Conservation (phyloP, 2,888 invertebrate genomes). For the Exocentrus adspersus region DNA sequence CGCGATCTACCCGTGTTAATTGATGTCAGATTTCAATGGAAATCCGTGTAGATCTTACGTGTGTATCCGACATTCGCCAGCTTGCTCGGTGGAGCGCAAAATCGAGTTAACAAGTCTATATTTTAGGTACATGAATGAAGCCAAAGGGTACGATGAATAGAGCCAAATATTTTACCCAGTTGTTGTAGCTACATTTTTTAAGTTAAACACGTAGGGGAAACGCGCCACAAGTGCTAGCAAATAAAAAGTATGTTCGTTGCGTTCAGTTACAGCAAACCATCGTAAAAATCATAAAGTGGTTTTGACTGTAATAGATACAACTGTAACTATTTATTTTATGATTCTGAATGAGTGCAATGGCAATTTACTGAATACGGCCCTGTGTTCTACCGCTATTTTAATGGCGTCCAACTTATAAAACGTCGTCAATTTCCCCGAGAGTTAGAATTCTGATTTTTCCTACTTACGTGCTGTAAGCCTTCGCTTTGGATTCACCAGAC, state of each 20-base stretch:
- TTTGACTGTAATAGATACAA: neutral
- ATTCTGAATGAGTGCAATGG: too few species aligned
- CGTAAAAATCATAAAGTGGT: neutral
- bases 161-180: too few species aligned
- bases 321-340: too few species aligned
- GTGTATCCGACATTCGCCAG: slow-evolving; percentile 1
- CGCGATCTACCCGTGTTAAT: slow-evolving; percentile 51
- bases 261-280: neutral
- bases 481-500: too few species aligned
- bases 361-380: too few species aligned
- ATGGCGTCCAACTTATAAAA: too few species aligned
- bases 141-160: neutral
- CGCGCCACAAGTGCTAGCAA: neutral
- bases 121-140: neutral
- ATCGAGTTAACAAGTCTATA: slow-evolving; percentile 2
- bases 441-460: too few species aligned
- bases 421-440: too few species aligned
- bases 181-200: too few species aligned
- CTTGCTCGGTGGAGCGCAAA: slow-evolving; percentile 18
- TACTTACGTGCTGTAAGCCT: too few species aligned
- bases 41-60: slow-evolving; percentile 18
- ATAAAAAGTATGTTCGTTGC: neutral
- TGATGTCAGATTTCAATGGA: slow-evolving; percentile 48
- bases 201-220: neutral
- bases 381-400: too few species aligned